Percentiles rank a stretch among this genome's conserved stretches.
Conservation (phyloP, 2,888 invertebrate species). For the Leptinotarsa rubiginosa region DNA sequence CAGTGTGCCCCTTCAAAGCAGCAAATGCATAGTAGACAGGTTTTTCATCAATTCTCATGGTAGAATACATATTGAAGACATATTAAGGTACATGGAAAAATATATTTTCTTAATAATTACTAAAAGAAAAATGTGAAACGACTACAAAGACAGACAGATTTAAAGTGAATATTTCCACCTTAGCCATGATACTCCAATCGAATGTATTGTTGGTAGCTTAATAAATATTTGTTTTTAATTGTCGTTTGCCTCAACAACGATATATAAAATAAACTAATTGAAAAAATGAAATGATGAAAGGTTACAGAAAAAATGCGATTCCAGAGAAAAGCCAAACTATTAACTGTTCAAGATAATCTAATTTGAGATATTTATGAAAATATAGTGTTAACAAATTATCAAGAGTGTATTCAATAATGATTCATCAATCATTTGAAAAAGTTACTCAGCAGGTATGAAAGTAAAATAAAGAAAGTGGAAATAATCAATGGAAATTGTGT, state of each 20-base stretch:
- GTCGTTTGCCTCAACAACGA: too few relatives aligned
- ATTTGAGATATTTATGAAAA: too few relatives aligned
- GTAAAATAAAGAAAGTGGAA: conserved; percentile 2
- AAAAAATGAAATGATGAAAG: too few relatives aligned
- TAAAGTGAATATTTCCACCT: neutral
- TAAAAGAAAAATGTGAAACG: neutral
- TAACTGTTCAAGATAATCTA: too few relatives aligned
- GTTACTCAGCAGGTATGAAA: neutral
- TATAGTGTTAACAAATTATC: neutral
- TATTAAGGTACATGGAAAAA: too few relatives aligned
- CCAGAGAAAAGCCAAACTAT: too few relatives aligned
- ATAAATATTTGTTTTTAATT: neutral
- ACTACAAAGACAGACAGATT: neutral
- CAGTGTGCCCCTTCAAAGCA: neutral
- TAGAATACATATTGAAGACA: too few relatives aligned
- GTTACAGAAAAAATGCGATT: too few relatives aligned
- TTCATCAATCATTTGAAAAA: neutral
- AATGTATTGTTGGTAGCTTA: neutral
- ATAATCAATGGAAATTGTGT: neutral
- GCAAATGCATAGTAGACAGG: too few relatives aligned
- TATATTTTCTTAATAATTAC: too few relatives aligned
- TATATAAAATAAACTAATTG: too few relatives aligned
- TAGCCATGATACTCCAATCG: neutral
- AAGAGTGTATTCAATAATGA: neutral
- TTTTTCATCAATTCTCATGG: too few relatives aligned